Evolutionary conservation across 2,113 vertebrate species (phyloP).

Genomic region (Patagioenas fasciata): DNA sequence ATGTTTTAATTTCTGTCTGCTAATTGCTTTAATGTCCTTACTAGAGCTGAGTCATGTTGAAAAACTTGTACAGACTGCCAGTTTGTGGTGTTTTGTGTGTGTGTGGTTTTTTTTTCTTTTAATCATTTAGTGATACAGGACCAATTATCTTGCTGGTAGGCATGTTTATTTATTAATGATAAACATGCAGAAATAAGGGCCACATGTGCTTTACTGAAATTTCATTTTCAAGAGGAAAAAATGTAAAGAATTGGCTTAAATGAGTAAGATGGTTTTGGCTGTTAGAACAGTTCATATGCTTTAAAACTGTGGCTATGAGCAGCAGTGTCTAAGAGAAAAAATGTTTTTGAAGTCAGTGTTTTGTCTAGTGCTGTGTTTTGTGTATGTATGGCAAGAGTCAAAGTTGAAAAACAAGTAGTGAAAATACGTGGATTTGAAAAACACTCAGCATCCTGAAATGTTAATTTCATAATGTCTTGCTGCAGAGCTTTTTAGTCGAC

Average conservation of each 20-base stretch:
- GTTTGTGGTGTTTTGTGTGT: background rate
- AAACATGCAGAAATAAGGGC: background rate
- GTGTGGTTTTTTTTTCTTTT: background rate
- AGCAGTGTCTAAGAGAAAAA: background rate
- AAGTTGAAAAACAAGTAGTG: background rate
- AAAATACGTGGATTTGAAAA: background rate
- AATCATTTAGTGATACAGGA: background rate
- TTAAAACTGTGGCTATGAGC: background rate
- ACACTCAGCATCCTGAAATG: background rate
- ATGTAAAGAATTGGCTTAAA: background rate
- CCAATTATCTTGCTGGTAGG: background rate
- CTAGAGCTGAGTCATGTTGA: slow-evolving; percentile 13
- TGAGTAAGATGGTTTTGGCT: background rate
- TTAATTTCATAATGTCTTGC: background rate
- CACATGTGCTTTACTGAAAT: background rate
- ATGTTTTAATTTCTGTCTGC: background rate
- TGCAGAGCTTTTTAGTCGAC: background rate
- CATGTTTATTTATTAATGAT: background rate
- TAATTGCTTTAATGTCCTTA: slow-evolving; percentile 6
- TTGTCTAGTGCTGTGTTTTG: background rate
- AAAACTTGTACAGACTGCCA: background rate
- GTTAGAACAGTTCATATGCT: background rate
- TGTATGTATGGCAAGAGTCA: background rate
- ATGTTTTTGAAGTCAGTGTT: background rate
- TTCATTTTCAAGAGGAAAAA: background rate